Evolutionary conservation across 2,113 vertebrate genomes (phyloP), one percentile per base, ranked within the genome.

Genomic region (Corythaixoides concolor): DNA sequence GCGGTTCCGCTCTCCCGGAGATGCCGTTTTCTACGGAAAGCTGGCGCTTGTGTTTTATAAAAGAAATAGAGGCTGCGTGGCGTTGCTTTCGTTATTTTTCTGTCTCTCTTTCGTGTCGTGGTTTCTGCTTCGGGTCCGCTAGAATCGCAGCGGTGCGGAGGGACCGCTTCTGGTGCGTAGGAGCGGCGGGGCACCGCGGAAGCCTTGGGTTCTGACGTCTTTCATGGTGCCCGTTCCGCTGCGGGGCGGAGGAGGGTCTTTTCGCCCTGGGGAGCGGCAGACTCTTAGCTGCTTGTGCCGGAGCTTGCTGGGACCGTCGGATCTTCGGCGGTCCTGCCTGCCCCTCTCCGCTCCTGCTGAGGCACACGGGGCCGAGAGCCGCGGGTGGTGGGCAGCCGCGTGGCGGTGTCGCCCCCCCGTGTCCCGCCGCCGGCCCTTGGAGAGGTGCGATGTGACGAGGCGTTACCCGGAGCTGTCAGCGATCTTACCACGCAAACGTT

Each of bases 131-230:
- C 18, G 28, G 26, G 37, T 9, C 49, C 30, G 53, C 19, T 24
- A 69, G 43, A 23, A 27, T 18, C 12, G 21, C 22, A 17, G 87
- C 7, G 8, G 13, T 10, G 60, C 1, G 52, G 6, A 7, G 11
- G 18, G 27, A n/a, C 5, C 4, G 19, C 28, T 16, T 23, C 24
- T 4, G 4, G 3, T 2, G 26, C 3, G 28, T 7, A 16, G 62
- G 6, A 49, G 55, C 8, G 47, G 8, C 21, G 30, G 13, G 37
- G 15, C 11, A 5, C 12, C 2, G 10, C 24, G 7, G 14, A 2
- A 6, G 0, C 1, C 14, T 2, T 4, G 18, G 8, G 0, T 1
- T 12, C 22, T 12, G 15, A 14, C 3, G 16, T 3, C 11, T 20
- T 12, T 47, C 5, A 1, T 0, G 5, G 15, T 7, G 52, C 30